Evolutionary conservation across 2,888 invertebrate genomes (phyloP), one percentile per base, ranked within the genome.

Genomic region (Amphipoea lucens): DNA sequence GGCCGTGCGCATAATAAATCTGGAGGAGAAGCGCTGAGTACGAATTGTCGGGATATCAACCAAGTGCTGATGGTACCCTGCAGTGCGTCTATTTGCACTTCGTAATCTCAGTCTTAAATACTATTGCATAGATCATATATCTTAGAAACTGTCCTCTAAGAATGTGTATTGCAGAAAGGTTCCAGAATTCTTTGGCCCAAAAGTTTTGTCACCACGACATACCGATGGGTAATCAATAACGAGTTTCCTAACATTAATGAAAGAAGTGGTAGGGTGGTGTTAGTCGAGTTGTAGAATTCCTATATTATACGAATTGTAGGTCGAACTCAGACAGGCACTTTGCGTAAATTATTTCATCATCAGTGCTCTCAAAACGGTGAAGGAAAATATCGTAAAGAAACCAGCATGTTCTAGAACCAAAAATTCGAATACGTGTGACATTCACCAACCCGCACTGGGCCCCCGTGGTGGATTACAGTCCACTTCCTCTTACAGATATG

Each of bases 201-300:
- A 82, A 83, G 42, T 67, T 69, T 76, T 36, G 51, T 62, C 17
- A 70, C 74, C 54, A 45, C 7, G 51, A 51, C 48, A n/a, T 60
- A 14, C 29, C 42, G 14, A 42, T 71, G 29, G 48, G 77, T 29
- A 57, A 57, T 75, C 60, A 60, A 75, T 85, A 78, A 70, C 51
- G 20, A 73, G 69, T 78, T 77, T 69, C 12, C 12, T 2, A 79
- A 69, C 45, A 36, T 80, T 78, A n/a, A 74, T 81, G 60, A 74
- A 40, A 70, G 51, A 62, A 51, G 66, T 54, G 70, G 5, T 40
- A 40, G 4, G 57, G 62, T 57, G 70, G 36, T 72, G 42, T 74
- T 63, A 48, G 71, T 71, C 45, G 40, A 57, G n/a, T 67, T 67
- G 60, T 65, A 60, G 12, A 71, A 76, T 63, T 63, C 0, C 3